Percentiles rank a stretch among this genome's conserved stretches.
Evolutionary conservation across 2,888 invertebrate genomes (phyloP).

Genomic region (Aethes cnicana): DNA sequence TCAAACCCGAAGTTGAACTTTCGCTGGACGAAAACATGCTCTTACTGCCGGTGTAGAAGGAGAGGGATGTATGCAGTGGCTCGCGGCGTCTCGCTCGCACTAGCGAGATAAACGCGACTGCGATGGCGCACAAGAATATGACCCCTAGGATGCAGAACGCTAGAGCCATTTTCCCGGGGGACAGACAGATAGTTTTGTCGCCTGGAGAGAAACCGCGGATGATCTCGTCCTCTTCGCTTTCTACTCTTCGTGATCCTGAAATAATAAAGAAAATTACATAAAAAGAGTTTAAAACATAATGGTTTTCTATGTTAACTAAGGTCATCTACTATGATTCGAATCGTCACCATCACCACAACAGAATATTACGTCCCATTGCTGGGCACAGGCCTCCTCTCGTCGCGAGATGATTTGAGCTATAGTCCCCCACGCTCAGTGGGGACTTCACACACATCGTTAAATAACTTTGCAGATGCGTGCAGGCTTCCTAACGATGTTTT

Average conservation of each 20-base stretch:
- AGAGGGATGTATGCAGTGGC: slow-evolving; percentile 76
- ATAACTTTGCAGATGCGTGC: too few species aligned
- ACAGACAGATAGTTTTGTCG: slow-evolving; percentile 86
- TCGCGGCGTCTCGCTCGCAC: slow-evolving; percentile 83
- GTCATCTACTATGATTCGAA: too few species aligned
- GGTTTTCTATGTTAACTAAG: too few species aligned
- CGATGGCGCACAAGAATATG: slow-evolving; percentile 87
- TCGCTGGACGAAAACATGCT: slow-evolving; percentile 84
- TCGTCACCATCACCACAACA: too few species aligned
- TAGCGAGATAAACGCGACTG: slow-evolving; percentile 86
- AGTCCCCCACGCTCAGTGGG: too few species aligned
- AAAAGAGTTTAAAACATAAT: background rate
- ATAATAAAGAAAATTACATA: slow-evolving; percentile 10
- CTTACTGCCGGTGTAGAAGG: slow-evolving; percentile 82
- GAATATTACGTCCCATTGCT: too few species aligned
- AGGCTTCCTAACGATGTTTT: too few species aligned
- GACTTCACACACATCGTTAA: too few species aligned
- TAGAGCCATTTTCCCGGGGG: slow-evolving; percentile 89
- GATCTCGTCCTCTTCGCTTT: slow-evolving; percentile 68
- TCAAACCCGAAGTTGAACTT: slow-evolving; percentile 82
- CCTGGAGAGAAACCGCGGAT: slow-evolving; percentile 77
- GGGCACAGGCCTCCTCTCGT: too few species aligned
- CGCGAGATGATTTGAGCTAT: too few species aligned
- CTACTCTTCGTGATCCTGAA: slow-evolving; percentile 72
- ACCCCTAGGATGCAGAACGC: slow-evolving; percentile 88